Base-by-base conservation (phyloP, 2,888 invertebrate species). In the Ptilodon capucinus region DNA sequence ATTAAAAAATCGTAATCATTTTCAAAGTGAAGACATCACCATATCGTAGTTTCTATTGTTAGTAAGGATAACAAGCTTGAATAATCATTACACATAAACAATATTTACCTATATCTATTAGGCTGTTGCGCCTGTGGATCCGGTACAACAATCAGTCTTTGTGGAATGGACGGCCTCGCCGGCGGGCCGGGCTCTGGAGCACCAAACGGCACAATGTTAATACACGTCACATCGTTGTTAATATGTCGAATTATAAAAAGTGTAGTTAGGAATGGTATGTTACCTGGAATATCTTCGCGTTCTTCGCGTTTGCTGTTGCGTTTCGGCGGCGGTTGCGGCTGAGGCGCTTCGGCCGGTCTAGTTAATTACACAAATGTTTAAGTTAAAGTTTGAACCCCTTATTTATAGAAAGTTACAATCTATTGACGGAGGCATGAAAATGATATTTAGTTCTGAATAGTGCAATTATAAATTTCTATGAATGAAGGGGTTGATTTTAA, bases 91-190 rank as follows among this genome's bases (percentile, higher is more conserved):
- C 8, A n/a, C 16, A 25, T 30, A 38, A 28, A 23, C 45, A 40
- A 30, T 19, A 44, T 43, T 78, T 78, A 92, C 88, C 90, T 91
- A 81, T 91, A 93, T 93, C 93, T 91, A 86, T 93, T 91, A 68
- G 93, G 91, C 77, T 94, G 95, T 60, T 95, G 94, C 61, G 94
- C 94, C 77, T 95, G 96, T 64, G 97, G 96, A 86, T 97, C 97
- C 72, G 97, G 97, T 79, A 97, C 97, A 79, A 97, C 96, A 76
- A 97, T 97, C 81, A 97, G 93, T 91, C 97, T 95, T 88, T 97
- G 97, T 73, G 97, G 97, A 85, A 97, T 94, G 61, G 97, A 95
- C 52, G 97, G 97, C 79, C 97, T 92, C 55, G 97, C 95, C 39
- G 97, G 97, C 60, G 97, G 97, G 59, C 96, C 97, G 21, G 97